Evolutionary conservation across 1,140 invertebrate genomes (phyloP).

Genomic region (Lepeophtheirus salmonis): DNA sequence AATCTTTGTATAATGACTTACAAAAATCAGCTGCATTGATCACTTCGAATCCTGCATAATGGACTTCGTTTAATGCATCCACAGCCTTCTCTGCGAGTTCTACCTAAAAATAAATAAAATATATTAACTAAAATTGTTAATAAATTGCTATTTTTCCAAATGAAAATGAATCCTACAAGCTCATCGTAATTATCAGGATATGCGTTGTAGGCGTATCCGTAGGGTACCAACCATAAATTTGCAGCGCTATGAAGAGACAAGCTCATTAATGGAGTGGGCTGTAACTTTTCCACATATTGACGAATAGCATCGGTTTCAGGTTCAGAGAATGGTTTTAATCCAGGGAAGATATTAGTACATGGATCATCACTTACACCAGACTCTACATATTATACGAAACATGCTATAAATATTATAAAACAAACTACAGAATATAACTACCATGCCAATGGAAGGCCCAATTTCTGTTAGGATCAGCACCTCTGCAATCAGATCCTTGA

Average conservation of each 20-base stretch:
- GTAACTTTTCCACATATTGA: neutral
- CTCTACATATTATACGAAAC: constrained; percentile 1
- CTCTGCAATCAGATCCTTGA: constrained; percentile 19
- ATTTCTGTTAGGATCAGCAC: constrained; percentile 25
- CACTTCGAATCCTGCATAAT: neutral
- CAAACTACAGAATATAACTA: neutral
- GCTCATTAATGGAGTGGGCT: neutral
- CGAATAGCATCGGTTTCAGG: constrained; percentile 25
- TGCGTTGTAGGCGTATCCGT: constrained; percentile 21
- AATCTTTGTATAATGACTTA: too few relatives aligned
- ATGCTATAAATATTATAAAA: neutral
- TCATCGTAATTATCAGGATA: constrained; percentile 25
- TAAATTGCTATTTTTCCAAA: too few relatives aligned
- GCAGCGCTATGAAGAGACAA: constrained; percentile 4
- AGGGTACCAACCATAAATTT: constrained; percentile 10
- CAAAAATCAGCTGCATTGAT: neutral
- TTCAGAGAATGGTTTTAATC: constrained; percentile 28
- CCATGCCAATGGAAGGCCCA: constrained; percentile 22
- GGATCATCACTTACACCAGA: constrained; percentile 24
- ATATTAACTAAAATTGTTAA: constrained; percentile 22
- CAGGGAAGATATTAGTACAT: constrained; percentile 29
- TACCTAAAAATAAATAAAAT: neutral
- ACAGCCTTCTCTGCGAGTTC: neutral
- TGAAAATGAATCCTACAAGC: constrained; percentile 20
- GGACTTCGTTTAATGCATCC: neutral